These are phyloP conservation scores for rat (Rattus norvegicus) DNA, from an alignment of 2,113 vertebrate genomes.

Conservation along the genomic window GRCr8 NC_086024.1:34172501-34173000, in stretches of 20 bases:
- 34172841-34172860: neutral
- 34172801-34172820: neutral
- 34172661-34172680: no score
- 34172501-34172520: neutral
- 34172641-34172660: neutral
- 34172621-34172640: neutral
- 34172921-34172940: accelerated
- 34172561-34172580: neutral
- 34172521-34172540: neutral
- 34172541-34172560: neutral
- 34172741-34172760: neutral
- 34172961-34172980: neutral
- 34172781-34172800: neutral
- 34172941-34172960: neutral
- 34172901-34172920: no score
- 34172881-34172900: neutral
- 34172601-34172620: neutral
- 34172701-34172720: neutral
- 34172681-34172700: neutral
- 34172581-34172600: neutral
- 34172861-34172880: neutral
- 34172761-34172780: neutral
- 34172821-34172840: neutral
- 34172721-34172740: neutral
- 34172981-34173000: neutral